Conservation (phyloP, 2,888 invertebrate species). For the Ichneumoninae sp. region DNA sequence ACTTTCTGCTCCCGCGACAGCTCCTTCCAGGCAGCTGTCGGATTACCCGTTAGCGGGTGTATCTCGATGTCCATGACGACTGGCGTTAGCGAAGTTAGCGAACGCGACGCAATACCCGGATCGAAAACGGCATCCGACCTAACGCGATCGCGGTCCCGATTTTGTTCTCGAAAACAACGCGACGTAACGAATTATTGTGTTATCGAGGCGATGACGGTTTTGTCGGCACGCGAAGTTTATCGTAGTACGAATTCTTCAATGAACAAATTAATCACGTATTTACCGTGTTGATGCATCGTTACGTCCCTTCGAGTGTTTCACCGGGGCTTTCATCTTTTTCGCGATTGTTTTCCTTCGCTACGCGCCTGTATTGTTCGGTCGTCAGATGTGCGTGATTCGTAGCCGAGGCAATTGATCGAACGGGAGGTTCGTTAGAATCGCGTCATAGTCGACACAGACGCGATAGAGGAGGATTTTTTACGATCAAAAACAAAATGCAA, state of each 20-base stretch:
- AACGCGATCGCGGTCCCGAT: neutral
- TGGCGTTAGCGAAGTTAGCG: neutral
- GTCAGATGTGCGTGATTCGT: constrained; percentile 1
- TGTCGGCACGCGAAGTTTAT: constrained; percentile 27
- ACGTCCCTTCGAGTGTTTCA: constrained; percentile 19
- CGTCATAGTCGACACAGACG: neutral
- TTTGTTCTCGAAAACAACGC: neutral
- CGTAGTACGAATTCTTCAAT: constrained; percentile 66
- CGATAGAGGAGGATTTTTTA: neutral
- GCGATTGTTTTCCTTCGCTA: constrained; percentile 15
- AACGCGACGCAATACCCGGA: constrained; percentile 1
- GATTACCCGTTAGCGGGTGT: constrained; percentile 88
- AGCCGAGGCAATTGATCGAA: constrained; percentile 3
- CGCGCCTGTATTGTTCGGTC: neutral
- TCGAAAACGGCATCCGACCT: neutral
- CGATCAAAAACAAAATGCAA: constrained; percentile 4
- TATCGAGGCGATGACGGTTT: neutral
- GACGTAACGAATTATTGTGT: neutral
- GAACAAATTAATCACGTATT: constrained; percentile 59
- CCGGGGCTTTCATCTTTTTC: constrained; percentile 53
- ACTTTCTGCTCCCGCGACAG: constrained; percentile 88
- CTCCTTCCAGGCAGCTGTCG: constrained; percentile 90
- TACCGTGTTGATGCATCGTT: constrained; percentile 46
- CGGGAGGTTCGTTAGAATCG: neutral
- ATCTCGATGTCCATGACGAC: constrained; percentile 83